Percentiles rank a stretch among this genome's conserved stretches.
Evolutionary conservation across 2,113 vertebrate genomes (phyloP).

Genomic region (Zosterops pallidus): DNA sequence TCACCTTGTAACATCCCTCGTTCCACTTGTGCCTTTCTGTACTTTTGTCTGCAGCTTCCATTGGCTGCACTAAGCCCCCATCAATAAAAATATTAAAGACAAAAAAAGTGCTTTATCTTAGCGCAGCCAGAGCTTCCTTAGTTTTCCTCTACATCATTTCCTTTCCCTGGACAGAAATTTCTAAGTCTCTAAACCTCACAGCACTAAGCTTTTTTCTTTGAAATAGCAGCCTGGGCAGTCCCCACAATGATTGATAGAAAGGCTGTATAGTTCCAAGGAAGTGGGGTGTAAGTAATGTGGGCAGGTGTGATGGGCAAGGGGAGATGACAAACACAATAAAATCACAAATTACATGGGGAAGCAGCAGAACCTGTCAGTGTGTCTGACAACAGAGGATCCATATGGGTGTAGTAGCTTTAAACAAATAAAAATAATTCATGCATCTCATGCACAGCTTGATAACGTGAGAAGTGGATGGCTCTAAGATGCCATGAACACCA

Average conservation of each 20-base stretch:
- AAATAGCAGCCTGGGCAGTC: not conserved
- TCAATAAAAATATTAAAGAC: not conserved
- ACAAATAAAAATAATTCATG: not conserved
- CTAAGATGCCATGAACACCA: not conserved
- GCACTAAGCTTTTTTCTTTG: not conserved
- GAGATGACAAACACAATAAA: not conserved
- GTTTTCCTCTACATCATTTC: not conserved
- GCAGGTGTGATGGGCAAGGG: not conserved
- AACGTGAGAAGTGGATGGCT: not conserved
- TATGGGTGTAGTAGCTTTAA: not conserved
- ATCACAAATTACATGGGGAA: not conserved
- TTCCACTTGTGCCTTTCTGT: not conserved
- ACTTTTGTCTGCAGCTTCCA: not conserved
- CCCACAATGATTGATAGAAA: not conserved
- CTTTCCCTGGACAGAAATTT: not conserved
- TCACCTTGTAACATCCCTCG: not conserved
- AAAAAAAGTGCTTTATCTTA: not conserved
- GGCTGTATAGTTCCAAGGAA: not conserved
- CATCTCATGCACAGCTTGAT: not conserved
- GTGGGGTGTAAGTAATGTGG: not conserved
- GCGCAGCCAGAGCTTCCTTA: not conserved
- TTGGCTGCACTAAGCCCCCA: not conserved
- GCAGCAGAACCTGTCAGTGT: not conserved
- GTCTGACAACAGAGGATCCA: not conserved
- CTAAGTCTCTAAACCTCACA: not conserved